These are phyloP conservation scores for Chromobotia macracanthus DNA, from an alignment of 2,797 vertebrate species.

Conservation along the genomic window DNA sequence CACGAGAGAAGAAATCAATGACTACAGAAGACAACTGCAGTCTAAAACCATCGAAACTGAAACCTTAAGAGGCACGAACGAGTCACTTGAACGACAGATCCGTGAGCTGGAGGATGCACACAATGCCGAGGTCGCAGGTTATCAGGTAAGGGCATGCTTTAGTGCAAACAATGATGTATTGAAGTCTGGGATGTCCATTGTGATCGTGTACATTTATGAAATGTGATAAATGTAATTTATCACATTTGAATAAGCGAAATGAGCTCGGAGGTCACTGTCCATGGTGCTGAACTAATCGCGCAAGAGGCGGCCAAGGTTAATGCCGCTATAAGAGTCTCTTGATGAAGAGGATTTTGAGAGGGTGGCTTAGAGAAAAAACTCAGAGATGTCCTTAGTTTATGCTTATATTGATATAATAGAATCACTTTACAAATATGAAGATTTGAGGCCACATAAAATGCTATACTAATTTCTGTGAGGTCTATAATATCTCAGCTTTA, in stretches of 20 bases:
- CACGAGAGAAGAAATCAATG: conserved; percentile 80
- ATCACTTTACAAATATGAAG: not conserved
- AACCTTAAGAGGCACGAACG: conserved; percentile 79
- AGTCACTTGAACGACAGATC: conserved; percentile 81
- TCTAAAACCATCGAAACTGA: conserved; percentile 80
- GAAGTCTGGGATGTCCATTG: not conserved
- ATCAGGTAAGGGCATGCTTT: conserved; percentile 73
- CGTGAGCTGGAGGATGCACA: conserved; percentile 80
- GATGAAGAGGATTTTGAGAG: conserved; percentile 48
- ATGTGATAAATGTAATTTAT: not conserved
- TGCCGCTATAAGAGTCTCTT: conserved; percentile 32
- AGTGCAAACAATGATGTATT: not conserved
- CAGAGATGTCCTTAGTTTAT: not conserved
- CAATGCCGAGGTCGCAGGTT: conserved; percentile 72
- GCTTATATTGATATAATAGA: not conserved
- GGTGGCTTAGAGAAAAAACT: conserved; percentile 15
- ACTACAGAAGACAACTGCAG: conserved; percentile 82
- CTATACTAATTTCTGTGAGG: not conserved
- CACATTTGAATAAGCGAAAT: not conserved
- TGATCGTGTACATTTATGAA: not conserved
- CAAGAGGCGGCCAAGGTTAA: conserved; percentile 30
- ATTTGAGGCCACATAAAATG: not conserved
- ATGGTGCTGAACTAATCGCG: conserved; percentile 60
- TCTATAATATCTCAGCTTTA: not conserved
- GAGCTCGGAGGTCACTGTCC: conserved; percentile 52